phyloP scores from a whole-genome alignment of 2,888 invertebrate species.

The Lasioglossum marginatum region DNA sequence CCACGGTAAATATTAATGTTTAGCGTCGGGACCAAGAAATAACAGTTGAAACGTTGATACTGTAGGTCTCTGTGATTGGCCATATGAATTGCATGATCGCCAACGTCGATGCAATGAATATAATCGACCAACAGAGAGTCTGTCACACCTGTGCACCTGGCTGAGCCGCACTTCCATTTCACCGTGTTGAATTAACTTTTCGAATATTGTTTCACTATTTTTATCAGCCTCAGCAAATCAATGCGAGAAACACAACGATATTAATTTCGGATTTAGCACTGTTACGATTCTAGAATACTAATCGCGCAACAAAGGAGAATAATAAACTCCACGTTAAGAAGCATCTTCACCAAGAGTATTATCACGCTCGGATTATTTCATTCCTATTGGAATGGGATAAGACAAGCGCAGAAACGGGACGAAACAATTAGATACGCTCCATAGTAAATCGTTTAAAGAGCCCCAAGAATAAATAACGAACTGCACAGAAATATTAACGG shows the following conservation, averaged over 20 bases:
- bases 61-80: background rate
- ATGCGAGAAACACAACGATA: background rate
- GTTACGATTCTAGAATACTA: background rate
- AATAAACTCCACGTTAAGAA: background rate
- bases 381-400: background rate
- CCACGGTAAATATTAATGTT: constrained; percentile 2
- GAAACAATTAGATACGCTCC: background rate
- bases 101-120: background rate
- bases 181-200: background rate
- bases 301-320: background rate
- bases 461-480: background rate
- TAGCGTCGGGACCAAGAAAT: background rate
- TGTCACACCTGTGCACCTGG: background rate
- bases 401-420: background rate
- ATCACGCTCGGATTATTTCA: background rate
- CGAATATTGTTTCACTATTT: background rate
- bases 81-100: background rate
- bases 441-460: background rate
- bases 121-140: background rate
- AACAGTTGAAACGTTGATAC: background rate
- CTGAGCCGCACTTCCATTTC: background rate
- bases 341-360: background rate
- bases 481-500: background rate
- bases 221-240: background rate
- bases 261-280: background rate